These are phyloP conservation scores for Melanaphis sacchari DNA, from an alignment of 1,140 invertebrate species.

Conservation along the genomic window DNA sequence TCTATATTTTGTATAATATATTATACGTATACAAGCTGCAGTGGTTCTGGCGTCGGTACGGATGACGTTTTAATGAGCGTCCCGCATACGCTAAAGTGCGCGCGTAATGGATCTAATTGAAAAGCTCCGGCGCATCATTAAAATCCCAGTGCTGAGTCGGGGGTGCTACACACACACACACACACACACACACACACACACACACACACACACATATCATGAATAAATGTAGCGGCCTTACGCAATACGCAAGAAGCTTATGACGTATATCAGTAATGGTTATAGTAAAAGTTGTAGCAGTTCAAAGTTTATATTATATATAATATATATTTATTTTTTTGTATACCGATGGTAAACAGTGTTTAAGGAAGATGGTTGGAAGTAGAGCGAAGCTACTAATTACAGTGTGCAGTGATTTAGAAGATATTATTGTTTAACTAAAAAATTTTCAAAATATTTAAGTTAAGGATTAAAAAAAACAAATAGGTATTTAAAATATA, in stretches of 20 bases:
- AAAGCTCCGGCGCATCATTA: constrained; percentile 29
- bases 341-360: not conserved
- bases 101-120: constrained; percentile 50
- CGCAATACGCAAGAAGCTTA: not conserved
- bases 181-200: no score
- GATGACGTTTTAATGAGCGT: constrained; percentile 40
- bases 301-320: not conserved
- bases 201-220: no score
- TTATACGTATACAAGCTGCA: not conserved
- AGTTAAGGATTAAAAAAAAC: not conserved
- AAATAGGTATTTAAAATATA: not conserved
- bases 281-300: not conserved
- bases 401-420: not conserved
- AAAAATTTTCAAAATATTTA: not conserved
- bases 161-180: not conserved
- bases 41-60: not conserved
- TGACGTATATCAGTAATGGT: not conserved
- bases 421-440: not conserved
- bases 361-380: not conserved
- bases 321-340: not conserved
- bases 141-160: not conserved
- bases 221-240: not conserved
- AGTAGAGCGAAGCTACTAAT: not conserved
- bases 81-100: not conserved
- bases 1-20: constrained; percentile 15